Evolutionary conservation across 2,888 invertebrate genomes (phyloP), one percentile per base, ranked within the genome.

Genomic region (Oligia latruncula): DNA sequence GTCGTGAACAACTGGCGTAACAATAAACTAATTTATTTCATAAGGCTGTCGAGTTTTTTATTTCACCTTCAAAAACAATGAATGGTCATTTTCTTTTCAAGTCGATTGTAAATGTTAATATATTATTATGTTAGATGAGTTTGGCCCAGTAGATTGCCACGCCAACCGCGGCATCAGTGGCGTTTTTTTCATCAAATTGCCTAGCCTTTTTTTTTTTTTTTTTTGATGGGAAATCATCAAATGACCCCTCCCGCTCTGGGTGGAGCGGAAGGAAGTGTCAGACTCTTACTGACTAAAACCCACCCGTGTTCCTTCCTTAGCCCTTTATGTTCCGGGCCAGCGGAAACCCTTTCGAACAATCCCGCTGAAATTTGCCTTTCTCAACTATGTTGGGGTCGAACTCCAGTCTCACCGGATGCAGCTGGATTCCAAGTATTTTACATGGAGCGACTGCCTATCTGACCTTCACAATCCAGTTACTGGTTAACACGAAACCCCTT

Each of bases 21-120:
- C 95, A 97, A 96, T 97, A 97, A 97, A 97, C 96, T 96, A 96
- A 97, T 97, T 96, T 96, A 96, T 96, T 96, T 95, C 96, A 95
- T 96, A 96, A 95, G 92, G 88, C 88, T 91, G 90, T 88, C 80
- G 90, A 82, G 88, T 93, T 93, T 90, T 93, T 93, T 92, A 92
- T 92, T 92, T 90, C 83, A 74, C 74, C 87, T 49, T 11, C 11
- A 58, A 40, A 29, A 76, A 13, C 17, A 35, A 6, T 3, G n/a
- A 49, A 11, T 46, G 17, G 17, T 5, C 9, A 11, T 71, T 17
- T 29, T 4, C 9, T 55, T 55, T 17, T 40, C 55, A 23, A 71
- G 55, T n/a, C 35, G 40, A 55, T 40, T 23, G 71, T 40, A 55
- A 55, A 52, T 52, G 20, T 49, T 52, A 35, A 23, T 23, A 23